Evolutionary conservation across 2,113 vertebrate species (phyloP).

Genomic region (Eclectus roratus): DNA sequence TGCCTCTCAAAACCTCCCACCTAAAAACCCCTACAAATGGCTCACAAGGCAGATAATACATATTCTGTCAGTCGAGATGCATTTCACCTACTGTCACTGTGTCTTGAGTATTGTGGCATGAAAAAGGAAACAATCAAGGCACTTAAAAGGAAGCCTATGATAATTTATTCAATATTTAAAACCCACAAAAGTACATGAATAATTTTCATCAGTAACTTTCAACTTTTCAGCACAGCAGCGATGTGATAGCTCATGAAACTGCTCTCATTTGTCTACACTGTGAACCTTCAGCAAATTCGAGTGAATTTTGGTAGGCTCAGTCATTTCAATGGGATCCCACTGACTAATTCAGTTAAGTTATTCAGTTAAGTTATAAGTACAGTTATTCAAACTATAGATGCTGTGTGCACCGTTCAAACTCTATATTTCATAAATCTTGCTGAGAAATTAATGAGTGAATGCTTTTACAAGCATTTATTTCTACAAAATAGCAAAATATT

Average conservation of each 20-base stretch:
- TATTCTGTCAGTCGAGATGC: background rate
- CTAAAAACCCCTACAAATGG: background rate
- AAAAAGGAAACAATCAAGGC: background rate
- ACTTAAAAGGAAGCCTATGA: background rate
- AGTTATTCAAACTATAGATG: background rate
- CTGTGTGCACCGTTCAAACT: background rate
- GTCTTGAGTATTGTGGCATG: background rate
- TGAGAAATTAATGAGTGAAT: background rate
- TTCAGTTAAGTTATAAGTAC: background rate
- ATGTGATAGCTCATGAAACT: background rate
- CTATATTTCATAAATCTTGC: background rate
- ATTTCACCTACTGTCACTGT: background rate
- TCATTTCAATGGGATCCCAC: background rate
- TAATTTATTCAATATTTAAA: background rate
- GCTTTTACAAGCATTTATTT: background rate
- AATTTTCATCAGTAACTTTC: background rate
- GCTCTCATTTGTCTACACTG: background rate
- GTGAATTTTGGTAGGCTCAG: background rate
- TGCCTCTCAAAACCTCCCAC: background rate
- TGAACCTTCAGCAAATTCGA: background rate
- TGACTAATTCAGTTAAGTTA: background rate
- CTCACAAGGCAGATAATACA: background rate
- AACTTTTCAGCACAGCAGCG: background rate
- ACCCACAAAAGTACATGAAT: background rate
- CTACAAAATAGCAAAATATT: background rate